These are phyloP conservation scores for Xenopus petersii DNA, from an alignment of 2,797 vertebrate genomes.

Conservation along the genomic window DNA sequence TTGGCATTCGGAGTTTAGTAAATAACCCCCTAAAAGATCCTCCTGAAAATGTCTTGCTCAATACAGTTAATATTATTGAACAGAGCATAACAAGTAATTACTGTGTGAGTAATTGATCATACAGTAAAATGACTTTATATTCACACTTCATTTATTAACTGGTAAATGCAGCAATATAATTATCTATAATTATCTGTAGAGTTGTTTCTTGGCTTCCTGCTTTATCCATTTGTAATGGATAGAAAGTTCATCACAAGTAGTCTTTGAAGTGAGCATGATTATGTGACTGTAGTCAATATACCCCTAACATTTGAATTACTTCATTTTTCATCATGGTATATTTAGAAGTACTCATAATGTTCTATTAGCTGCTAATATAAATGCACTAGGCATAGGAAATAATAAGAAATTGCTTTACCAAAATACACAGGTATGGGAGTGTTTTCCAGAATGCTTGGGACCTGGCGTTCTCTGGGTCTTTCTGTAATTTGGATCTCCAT, in stretches of 20 bases:
- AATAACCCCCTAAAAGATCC: no score
- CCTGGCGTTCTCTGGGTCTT: no score
- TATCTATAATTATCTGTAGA: background rate
- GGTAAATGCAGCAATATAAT: background rate
- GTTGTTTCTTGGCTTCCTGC: background rate
- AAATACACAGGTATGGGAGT: no score
- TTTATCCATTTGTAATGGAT: background rate
- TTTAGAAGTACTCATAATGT: no score
- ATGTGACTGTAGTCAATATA: no score
- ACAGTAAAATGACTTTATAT: background rate
- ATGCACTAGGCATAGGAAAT: slow-evolving; percentile 15
- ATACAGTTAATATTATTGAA: background rate
- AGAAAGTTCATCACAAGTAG: slow-evolving; percentile 6
- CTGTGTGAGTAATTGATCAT: background rate
- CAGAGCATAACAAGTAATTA: no score
- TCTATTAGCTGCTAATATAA: background rate
- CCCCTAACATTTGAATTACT: no score
- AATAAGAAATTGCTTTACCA: background rate
- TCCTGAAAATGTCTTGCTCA: background rate
- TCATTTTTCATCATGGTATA: no score
- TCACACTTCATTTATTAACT: background rate
- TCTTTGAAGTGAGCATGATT: slow-evolving; percentile 14
- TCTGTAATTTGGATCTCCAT: no score
- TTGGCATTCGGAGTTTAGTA: no score
- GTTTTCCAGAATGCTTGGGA: no score